phyloP scores from a whole-genome alignment of 2,113 vertebrate genomes.

The Corapipo altera region DNA sequence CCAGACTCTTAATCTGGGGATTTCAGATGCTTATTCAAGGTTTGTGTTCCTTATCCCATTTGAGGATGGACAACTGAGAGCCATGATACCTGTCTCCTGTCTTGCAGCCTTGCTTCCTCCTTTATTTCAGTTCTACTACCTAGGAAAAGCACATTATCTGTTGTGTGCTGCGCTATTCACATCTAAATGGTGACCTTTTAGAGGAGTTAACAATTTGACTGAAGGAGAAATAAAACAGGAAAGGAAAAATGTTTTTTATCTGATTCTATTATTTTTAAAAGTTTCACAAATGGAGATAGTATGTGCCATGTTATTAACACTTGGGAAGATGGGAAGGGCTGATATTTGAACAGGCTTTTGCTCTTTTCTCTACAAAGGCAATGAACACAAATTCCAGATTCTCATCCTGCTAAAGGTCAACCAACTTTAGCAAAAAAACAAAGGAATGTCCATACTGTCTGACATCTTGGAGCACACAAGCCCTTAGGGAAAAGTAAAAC shows the following conservation, averaged over 20 bases:
- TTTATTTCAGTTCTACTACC: not conserved
- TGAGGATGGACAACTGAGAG: not conserved
- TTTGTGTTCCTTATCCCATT: not conserved
- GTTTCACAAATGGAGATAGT: not conserved
- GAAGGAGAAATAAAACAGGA: not conserved
- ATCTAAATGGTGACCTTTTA: slow-evolving; percentile 16
- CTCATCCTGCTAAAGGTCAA: not conserved
- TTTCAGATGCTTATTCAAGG: not conserved
- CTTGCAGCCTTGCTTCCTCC: not conserved
- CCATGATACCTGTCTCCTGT: not conserved
- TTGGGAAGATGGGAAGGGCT: not conserved
- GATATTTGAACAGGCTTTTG: not conserved
- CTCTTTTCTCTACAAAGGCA: not conserved
- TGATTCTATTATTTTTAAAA: not conserved
- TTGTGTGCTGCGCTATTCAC: not conserved
- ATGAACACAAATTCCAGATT: not conserved
- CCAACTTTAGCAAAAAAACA: not conserved
- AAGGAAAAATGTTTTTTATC: not conserved
- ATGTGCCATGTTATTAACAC: not conserved
- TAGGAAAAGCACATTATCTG: not conserved
- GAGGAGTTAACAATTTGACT: not conserved
- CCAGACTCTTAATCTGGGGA: not conserved
- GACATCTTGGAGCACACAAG: not conserved
- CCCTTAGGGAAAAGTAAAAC: not conserved
- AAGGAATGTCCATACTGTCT: not conserved